phyloP scores from a whole-genome alignment of 2,888 invertebrate species.

The Meloe dianella region DNA sequence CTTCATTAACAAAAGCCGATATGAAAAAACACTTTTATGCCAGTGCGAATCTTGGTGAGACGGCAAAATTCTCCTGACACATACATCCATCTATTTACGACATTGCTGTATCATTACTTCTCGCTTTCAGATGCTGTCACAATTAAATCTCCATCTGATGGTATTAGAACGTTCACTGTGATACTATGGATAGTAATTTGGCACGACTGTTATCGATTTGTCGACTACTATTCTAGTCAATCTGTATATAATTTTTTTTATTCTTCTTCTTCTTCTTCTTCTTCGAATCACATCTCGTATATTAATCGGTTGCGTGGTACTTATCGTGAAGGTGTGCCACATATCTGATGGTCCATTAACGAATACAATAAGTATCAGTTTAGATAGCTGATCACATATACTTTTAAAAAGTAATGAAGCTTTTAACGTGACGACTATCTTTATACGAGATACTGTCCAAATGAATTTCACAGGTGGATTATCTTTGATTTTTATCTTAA shows the following conservation, averaged over 20 bases:
- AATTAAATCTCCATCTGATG: slow-evolving; percentile 1
- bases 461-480: background rate
- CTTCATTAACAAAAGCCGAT: background rate
- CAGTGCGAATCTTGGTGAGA: background rate
- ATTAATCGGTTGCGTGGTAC: slow-evolving; percentile 2
- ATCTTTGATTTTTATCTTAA: background rate
- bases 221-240: background rate
- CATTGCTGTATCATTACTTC: slow-evolving; percentile 1
- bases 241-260: background rate
- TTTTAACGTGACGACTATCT: slow-evolving; percentile 22
- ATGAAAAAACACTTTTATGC: background rate
- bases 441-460: background rate
- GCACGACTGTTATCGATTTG: background rate
- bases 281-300: background rate
- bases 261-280: background rate
- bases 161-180: background rate
- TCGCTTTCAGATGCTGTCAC: slow-evolving; percentile 4
- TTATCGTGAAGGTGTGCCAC: slow-evolving; percentile 24
- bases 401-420: slow-evolving; percentile 21
- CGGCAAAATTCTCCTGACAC: background rate
- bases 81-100: background rate
- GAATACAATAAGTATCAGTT: slow-evolving; percentile 28
- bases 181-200: background rate
- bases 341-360: slow-evolving; percentile 31
- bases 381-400: slow-evolving; percentile 22